phyloP scores from a whole-genome alignment of 2,888 invertebrate species.

The Drosophila borealis region DNA sequence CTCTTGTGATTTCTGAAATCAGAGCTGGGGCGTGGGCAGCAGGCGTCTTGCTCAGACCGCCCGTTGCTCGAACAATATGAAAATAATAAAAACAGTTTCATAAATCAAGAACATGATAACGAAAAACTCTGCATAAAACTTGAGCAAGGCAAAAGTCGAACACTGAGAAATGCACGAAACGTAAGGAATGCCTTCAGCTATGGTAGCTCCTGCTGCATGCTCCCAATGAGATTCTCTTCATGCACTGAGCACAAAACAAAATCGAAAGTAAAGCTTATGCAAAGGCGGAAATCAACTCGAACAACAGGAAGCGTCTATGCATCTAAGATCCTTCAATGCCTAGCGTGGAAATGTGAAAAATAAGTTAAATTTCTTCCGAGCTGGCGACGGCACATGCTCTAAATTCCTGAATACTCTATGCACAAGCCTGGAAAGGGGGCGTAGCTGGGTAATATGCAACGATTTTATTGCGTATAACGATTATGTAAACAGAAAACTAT shows the following conservation, averaged over 20 bases:
- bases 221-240: not conserved
- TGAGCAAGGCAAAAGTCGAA: slow-evolving; percentile 47
- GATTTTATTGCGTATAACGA: no score
- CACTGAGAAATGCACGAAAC: slow-evolving; percentile 53
- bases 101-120: slow-evolving; percentile 76
- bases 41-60: slow-evolving; percentile 32
- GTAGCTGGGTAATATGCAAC: no score
- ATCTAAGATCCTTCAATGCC: slow-evolving; percentile 28
- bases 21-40: slow-evolving; percentile 36
- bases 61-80: slow-evolving; percentile 66
- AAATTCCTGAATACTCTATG: not conserved
- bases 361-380: slow-evolving; percentile 47
- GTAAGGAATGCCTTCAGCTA: slow-evolving; percentile 32
- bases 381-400: not conserved
- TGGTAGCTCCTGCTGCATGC: slow-evolving; percentile 1
- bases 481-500: no score
- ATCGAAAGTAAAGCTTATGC: slow-evolving; percentile 62
- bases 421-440: not conserved
- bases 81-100: slow-evolving; percentile 80
- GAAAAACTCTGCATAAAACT: slow-evolving; percentile 73
- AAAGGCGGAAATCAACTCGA: slow-evolving; percentile 65
- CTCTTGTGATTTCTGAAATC: slow-evolving; percentile 71
- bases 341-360: slow-evolving; percentile 48
- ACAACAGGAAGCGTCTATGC: slow-evolving; percentile 59
- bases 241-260: slow-evolving; percentile 28